Percentiles rank a stretch among this genome's conserved stretches.
Conservation (phyloP, 1,140 invertebrate species). For the Calephelis nemesis region DNA sequence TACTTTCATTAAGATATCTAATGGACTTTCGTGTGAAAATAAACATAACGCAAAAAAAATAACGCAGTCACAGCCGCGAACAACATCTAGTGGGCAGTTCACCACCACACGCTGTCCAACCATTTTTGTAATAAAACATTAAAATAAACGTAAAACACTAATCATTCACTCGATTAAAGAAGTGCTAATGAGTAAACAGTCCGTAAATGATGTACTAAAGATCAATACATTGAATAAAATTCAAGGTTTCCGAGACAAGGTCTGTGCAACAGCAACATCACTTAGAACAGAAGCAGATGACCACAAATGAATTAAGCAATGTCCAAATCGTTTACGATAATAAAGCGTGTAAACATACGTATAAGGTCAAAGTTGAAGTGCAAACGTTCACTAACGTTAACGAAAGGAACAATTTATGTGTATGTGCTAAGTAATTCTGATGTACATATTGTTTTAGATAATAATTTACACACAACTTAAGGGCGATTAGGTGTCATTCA, state of each 20-base stretch:
- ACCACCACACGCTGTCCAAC: no score
- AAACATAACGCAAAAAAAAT: no score
- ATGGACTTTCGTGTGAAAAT: no score
- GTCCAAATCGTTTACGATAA: slow-evolving; percentile 8
- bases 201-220: background rate
- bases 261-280: slow-evolving; percentile 1
- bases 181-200: background rate
- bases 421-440: slow-evolving; percentile 7
- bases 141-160: no score
- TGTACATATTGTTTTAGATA: slow-evolving; percentile 8
- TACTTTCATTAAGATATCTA: no score
- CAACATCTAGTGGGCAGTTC: no score
- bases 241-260: slow-evolving; percentile 8
- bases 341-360: background rate
- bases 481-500: background rate
- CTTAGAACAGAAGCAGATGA: background rate
- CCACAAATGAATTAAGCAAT: slow-evolving; percentile 9
- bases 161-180: no score
- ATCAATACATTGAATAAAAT: background rate
- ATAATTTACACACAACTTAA: slow-evolving; percentile 10
- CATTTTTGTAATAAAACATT: no score
- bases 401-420: slow-evolving; percentile 7
- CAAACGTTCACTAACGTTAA: background rate
- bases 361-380: slow-evolving; percentile 11
- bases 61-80: no score